Conservation (phyloP, 2,113 vertebrate species). For the Melierax canorus region DNA sequence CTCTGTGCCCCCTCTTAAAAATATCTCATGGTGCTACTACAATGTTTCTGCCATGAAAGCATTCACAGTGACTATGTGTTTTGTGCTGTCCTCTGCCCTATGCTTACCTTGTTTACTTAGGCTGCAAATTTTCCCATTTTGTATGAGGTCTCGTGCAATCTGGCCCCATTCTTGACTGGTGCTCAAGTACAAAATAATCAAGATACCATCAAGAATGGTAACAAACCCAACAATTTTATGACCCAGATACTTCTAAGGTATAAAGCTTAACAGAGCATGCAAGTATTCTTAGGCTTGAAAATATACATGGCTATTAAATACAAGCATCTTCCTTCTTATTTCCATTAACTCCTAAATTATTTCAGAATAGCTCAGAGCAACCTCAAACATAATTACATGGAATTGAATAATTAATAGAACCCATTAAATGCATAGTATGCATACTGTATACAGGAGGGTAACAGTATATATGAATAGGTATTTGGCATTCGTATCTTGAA, state of each 20-base stretch:
- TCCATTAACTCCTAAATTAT: not conserved
- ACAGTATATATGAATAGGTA: not conserved
- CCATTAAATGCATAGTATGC: not conserved
- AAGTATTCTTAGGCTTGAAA: not conserved
- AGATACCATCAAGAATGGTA: not conserved
- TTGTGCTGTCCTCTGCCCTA: not conserved
- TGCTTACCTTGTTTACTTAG: not conserved
- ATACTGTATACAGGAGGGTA: not conserved
- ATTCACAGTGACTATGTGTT: not conserved
- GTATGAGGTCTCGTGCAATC: not conserved
- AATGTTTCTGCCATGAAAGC: not conserved
- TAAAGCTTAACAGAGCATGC: not conserved
- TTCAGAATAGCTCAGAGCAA: conserved; percentile 15
- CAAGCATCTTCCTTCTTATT: not conserved
- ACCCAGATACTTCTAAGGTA: not conserved
- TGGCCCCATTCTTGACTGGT: not conserved
- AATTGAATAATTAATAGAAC: not conserved
- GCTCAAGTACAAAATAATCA: not conserved
- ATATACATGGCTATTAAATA: not conserved
- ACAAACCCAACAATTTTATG: not conserved
- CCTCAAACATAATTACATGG: not conserved
- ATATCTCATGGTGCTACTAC: not conserved
- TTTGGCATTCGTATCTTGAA: not conserved
- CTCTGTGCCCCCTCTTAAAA: not conserved
- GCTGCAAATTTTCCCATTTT: not conserved